Evolutionary conservation across 2,113 vertebrate genomes (phyloP).

Genomic region (Falco punctatus): DNA sequence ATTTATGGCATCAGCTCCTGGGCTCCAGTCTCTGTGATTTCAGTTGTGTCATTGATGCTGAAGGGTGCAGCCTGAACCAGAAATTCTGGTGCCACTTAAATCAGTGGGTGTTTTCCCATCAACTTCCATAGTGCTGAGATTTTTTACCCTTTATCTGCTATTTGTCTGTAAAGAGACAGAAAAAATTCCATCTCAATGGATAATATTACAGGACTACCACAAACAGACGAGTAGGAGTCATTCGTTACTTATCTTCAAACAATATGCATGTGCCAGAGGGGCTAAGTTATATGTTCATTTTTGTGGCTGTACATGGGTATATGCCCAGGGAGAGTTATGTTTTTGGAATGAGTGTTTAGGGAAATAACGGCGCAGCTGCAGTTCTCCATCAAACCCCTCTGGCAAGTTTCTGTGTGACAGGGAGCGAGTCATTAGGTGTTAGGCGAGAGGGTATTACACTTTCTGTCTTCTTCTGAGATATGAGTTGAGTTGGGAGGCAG

Average conservation of each 20-base stretch:
- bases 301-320: constrained; percentile 13
- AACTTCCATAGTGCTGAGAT: background rate
- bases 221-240: constrained; percentile 17
- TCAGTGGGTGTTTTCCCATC: background rate
- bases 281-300: constrained; percentile 60
- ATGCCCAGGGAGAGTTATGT: constrained; percentile 48
- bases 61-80: background rate
- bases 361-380: constrained; percentile 21
- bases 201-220: background rate
- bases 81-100: background rate
- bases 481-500: constrained; percentile 29
- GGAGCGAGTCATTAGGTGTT: constrained; percentile 61
- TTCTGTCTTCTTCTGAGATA: constrained; percentile 59
- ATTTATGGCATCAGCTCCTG: background rate
- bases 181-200: background rate
- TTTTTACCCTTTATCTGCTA: constrained; percentile 27
- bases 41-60: background rate
- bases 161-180: constrained; percentile 14
- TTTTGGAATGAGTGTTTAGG: constrained; percentile 59
- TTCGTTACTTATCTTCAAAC: constrained; percentile 38
- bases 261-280: constrained; percentile 48
- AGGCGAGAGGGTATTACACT: constrained; percentile 42
- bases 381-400: constrained; percentile 61
- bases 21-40: background rate
- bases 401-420: constrained; percentile 54